Conservation (phyloP, 2,888 invertebrate genomes). For the Abrostola triplasia region DNA sequence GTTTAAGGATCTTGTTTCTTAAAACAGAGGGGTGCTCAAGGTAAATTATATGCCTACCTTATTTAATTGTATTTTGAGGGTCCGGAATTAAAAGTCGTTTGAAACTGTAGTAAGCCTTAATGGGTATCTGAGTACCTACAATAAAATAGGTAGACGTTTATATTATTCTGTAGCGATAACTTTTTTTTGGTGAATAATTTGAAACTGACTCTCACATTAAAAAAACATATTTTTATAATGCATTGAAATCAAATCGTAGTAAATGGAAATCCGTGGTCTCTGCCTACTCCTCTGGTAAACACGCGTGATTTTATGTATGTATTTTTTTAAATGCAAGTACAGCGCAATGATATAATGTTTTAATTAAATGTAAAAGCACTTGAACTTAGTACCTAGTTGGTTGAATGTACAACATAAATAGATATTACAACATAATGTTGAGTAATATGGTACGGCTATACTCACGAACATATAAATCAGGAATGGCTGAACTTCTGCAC, state of each 20-base stretch:
- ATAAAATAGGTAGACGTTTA: neutral
- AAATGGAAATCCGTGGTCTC: too few species aligned
- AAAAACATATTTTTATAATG: too few species aligned
- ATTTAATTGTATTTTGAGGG: conserved; percentile 44
- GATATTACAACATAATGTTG: too few species aligned
- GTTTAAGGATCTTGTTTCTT: conserved; percentile 17
- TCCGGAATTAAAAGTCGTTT: conserved; percentile 25
- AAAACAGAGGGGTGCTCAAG: conserved; percentile 21
- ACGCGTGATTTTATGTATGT: too few species aligned
- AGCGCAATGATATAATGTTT: too few species aligned
- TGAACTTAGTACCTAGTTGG: too few species aligned
- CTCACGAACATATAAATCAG: neutral
- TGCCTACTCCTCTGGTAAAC: too few species aligned
- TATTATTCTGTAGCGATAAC: neutral
- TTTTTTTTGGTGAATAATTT: neutral
- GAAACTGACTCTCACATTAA: too few species aligned
- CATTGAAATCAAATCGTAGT: too few species aligned
- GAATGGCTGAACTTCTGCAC: neutral
- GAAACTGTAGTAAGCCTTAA: conserved; percentile 23
- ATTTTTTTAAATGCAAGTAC: too few species aligned
- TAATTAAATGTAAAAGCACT: too few species aligned
- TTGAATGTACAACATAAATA: too few species aligned
- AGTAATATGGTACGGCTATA: neutral
- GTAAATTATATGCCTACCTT: conserved; percentile 32
- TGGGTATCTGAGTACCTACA: conserved; percentile 13